Evolutionary conservation across 2,113 vertebrate genomes (phyloP).

Genomic region (Alosa alosa): DNA sequence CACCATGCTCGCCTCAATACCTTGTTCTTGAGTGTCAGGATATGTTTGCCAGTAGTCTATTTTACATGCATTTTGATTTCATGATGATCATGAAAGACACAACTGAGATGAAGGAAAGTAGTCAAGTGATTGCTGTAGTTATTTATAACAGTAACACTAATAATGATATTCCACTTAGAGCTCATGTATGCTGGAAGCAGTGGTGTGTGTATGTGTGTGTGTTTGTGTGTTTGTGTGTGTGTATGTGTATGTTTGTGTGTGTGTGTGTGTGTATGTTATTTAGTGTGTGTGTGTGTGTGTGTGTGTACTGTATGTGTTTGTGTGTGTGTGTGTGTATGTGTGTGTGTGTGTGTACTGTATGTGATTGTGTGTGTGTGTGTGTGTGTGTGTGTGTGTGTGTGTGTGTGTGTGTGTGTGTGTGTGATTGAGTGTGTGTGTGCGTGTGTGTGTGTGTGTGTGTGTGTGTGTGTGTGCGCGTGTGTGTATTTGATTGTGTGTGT

Average conservation of each 20-base stretch:
- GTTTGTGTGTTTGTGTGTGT: constrained; percentile 26
- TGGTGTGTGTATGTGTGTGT: constrained; percentile 53
- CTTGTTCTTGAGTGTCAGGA: background rate
- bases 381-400: background rate
- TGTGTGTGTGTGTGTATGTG: too few species aligned
- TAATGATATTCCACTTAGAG: background rate
- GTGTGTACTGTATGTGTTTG: too few species aligned
- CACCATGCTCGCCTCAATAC: background rate
- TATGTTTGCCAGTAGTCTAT: too few species aligned
- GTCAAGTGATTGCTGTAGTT: background rate
- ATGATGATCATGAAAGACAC: too few species aligned
- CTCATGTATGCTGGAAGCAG: too few species aligned
- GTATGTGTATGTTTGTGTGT: constrained; percentile 50
- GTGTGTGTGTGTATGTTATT: background rate
- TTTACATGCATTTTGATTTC: background rate
- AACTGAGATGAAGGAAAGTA: too few species aligned
- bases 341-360: too few species aligned
- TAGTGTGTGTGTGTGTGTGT: too few species aligned
- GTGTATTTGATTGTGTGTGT: constrained; percentile 4
- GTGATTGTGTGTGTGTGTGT: constrained; percentile 30
- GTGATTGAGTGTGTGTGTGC: background rate
- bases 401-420: background rate
- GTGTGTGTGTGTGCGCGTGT: background rate
- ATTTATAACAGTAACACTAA: background rate
- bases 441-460: constrained; percentile 10